phyloP scores from a whole-genome alignment of 2,888 invertebrate species.

The Phalera bucephala region DNA sequence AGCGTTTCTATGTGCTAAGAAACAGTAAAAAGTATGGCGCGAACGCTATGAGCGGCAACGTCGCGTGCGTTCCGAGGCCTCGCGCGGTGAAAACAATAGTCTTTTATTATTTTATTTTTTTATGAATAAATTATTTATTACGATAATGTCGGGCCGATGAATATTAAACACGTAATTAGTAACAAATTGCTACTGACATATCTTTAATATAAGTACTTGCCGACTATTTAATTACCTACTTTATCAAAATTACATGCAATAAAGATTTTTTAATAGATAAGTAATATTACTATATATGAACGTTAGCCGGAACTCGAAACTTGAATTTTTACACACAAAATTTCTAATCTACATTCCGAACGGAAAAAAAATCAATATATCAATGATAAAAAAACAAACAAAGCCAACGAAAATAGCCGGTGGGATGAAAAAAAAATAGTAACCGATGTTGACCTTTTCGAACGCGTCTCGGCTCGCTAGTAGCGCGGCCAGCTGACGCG shows the following conservation, averaged over 20 bases:
- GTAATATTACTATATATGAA: too few species aligned
- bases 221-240: too few species aligned
- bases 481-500: constrained; percentile 81
- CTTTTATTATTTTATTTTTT: constrained; percentile 47
- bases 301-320: constrained; percentile 13
- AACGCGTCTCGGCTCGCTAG: constrained; percentile 63
- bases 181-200: too few species aligned
- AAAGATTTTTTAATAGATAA: too few species aligned
- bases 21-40: constrained; percentile 85
- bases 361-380: constrained; percentile 45
- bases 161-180: constrained; percentile 21
- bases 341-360: constrained; percentile 26
- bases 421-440: constrained; percentile 70
- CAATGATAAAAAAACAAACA: constrained; percentile 56
- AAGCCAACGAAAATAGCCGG: constrained; percentile 66
- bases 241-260: too few species aligned
- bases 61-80: constrained; percentile 70
- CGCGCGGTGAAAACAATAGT: constrained; percentile 77
- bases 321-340: constrained; percentile 13
- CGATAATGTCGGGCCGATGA: constrained; percentile 18
- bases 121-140: constrained; percentile 49
- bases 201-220: too few species aligned
- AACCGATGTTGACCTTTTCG: constrained; percentile 81
- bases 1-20: constrained; percentile 81
- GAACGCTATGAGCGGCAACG: constrained; percentile 76